Conservation (phyloP, 2,113 vertebrate species). For the Gila orcuttii region DNA sequence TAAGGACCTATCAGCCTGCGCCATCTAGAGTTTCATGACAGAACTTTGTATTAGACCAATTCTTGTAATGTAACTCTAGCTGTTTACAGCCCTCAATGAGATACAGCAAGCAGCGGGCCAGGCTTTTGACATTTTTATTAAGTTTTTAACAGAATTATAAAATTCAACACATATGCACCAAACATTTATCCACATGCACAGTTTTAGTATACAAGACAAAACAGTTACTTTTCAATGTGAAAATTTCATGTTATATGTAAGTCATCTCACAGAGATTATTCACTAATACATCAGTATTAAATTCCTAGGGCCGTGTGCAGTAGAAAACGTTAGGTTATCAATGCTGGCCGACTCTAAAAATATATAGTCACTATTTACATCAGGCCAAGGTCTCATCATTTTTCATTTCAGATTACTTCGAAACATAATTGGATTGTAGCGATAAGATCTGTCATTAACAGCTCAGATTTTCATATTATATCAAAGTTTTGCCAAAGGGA, state of each 20-base stretch:
- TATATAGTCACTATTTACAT: conserved; percentile 77
- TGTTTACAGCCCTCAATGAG: not conserved
- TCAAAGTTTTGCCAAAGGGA: conserved; percentile 38
- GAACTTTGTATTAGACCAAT: too few species aligned
- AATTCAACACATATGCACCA: conserved; percentile 80
- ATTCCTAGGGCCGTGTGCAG: conserved; percentile 70
- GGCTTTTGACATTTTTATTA: conserved; percentile 81
- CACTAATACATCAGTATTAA: conserved; percentile 82
- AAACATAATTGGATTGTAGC: conserved; percentile 30
- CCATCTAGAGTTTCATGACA: too few species aligned
- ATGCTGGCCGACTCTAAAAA: conserved; percentile 74
- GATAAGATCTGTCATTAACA: conserved; percentile 29
- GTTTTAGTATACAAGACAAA: conserved; percentile 95
- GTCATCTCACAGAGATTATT: conserved; percentile 94
- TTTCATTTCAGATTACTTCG: conserved; percentile 25
- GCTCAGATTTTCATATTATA: conserved; percentile 37
- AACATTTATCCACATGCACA: conserved; percentile 85
- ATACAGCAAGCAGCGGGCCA: not conserved
- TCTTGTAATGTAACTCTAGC: not conserved
- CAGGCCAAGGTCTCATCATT: conserved; percentile 50
- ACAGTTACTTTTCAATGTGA: conserved; percentile 97
- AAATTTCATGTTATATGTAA: conserved; percentile 80
- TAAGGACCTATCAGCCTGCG: too few species aligned
- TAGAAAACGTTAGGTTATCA: conserved; percentile 69
- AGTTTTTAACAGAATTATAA: conserved; percentile 77